These are phyloP conservation scores for Dyspetes luteomarginatus DNA, from an alignment of 2,888 invertebrate species.

Conservation along the genomic window DNA sequence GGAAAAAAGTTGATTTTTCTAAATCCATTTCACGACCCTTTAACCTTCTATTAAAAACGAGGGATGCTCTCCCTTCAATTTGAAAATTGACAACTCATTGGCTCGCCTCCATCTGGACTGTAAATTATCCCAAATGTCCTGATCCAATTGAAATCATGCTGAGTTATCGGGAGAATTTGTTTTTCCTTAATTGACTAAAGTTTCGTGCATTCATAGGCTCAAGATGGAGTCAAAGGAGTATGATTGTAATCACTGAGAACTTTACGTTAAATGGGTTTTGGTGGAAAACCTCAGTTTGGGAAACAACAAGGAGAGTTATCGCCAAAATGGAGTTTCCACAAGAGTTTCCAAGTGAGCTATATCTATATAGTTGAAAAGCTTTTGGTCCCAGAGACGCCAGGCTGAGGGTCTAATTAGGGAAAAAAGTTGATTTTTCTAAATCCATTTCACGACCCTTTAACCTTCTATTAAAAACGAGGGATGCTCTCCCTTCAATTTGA, in stretches of 20 bases:
- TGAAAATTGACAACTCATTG: no score
- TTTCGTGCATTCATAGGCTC: not conserved
- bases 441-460: no score
- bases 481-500: no score
- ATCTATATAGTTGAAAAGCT: conserved; percentile 38
- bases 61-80: no score
- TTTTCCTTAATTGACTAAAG: no score
- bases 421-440: no score
- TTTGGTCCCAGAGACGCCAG: conserved; percentile 9
- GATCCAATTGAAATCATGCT: not conserved
- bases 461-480: no score
- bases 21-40: no score
- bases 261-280: conserved; percentile 20
- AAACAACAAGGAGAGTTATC: conserved; percentile 46
- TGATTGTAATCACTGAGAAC: conserved; percentile 19
- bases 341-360: conserved; percentile 39
- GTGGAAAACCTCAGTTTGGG: conserved; percentile 9
- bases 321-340: conserved; percentile 30
- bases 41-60: no score
- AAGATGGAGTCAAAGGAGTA: not conserved
- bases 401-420: no score
- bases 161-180: not conserved
- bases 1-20: no score
- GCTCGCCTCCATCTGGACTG: no score
- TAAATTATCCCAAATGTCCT: not conserved